Evolutionary conservation across 64 coral and sea anemone species (phyloP), one percentile per base, ranked within the genome.

Genomic region (Pocillopora damicornis): DNA sequence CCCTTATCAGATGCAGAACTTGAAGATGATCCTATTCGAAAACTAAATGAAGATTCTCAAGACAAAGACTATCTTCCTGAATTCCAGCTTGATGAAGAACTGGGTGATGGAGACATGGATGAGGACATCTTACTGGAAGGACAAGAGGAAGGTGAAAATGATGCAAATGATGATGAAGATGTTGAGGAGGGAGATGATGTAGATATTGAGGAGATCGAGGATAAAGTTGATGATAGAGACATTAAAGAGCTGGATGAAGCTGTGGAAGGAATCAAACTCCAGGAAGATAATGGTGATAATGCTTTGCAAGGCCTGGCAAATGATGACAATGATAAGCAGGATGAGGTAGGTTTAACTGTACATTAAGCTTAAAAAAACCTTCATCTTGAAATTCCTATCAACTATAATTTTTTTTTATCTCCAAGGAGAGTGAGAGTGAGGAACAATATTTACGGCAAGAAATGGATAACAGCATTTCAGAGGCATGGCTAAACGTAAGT

Each of bases 391-490:
- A 71, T 11, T 71, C 36, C 4, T 15, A 13, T 63, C 1, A 63
- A 13, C 9, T 20, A 11, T 71, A 7, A 71, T 23, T 11, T 8
- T 1, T 23, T 71, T 20, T 23, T n/a, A 23, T 67, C 67, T 23
- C 25, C 22, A 15, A 85, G 81, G 81, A 85, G 72, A 85, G 81
- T 73, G 63, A 74, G 58, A 91, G 87, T 78, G 94, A 95, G 85
- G 76, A 93, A 20, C 64, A 88, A 15, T 96, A 90, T 64, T 59
- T 96, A 13, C 81, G 76, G 34, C 75, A 95, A 86, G 97, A 99
- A 91, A 99, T 99, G 97, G 97, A 99, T 76, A 83, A 86, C 57
- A 94, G 93, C 34, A 99, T 99, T 30, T 95, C 97, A 15, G 90
- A 99, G 58, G 97, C 97, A 17, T 99, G 93, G 90, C 88, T 99